Conservation (phyloP, 2,888 invertebrate genomes). For the Temnothorax ravouxi region DNA sequence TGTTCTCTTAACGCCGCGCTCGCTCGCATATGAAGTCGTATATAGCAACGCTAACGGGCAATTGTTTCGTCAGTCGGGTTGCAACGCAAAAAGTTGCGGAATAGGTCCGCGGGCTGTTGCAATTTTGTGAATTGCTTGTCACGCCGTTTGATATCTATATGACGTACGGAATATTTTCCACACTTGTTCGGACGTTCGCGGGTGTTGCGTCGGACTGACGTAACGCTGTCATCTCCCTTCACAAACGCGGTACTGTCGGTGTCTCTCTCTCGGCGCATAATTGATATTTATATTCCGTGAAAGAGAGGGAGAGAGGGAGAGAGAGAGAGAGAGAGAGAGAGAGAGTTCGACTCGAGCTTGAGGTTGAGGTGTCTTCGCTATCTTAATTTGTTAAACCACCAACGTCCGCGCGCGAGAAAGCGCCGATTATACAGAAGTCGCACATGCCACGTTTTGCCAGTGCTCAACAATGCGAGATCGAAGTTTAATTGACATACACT, state of each 20-base stretch:
- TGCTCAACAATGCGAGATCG: constrained; percentile 1
- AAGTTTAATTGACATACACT: constrained; percentile 29
- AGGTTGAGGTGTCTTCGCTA: neutral
- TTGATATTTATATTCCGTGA: constrained; percentile 45
- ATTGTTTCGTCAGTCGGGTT: constrained; percentile 46
- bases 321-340: neutral
- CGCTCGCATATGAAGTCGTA: constrained; percentile 12
- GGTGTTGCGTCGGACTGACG: constrained; percentile 23
- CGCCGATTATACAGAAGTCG: constrained; percentile 23
- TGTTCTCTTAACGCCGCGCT: neutral
- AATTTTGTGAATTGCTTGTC: constrained; percentile 57
- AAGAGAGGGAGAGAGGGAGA: neutral
- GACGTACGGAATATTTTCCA: constrained; percentile 43
- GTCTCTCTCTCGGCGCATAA: neutral
- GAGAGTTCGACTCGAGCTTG: neutral
- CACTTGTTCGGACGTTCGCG: constrained; percentile 42
- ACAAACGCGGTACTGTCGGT: constrained; percentile 25
- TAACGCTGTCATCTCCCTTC: constrained; percentile 46
- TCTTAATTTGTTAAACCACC: constrained; percentile 36
- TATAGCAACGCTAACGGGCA: constrained; percentile 38
- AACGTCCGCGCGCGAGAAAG: neutral
- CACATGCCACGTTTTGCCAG: neutral
- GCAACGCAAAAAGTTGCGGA: constrained; percentile 35
- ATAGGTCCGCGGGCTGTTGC: constrained; percentile 56
- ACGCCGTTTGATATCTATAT: constrained; percentile 50